Conservation (phyloP, 1,140 invertebrate genomes). For the Drosophila ananassae region DNA sequence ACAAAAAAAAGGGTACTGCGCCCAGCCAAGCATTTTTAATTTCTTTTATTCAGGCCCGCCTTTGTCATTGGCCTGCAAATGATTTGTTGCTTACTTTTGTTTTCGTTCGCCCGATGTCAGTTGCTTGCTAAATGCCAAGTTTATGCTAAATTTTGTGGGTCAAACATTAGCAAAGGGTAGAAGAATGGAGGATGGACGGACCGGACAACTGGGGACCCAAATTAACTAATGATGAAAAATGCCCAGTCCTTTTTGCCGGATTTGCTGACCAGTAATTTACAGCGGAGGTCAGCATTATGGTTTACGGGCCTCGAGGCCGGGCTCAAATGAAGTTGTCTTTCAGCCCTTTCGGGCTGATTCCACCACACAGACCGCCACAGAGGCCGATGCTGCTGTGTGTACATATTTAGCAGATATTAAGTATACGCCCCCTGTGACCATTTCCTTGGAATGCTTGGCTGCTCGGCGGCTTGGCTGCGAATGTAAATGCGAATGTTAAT, state of each 20-base stretch:
- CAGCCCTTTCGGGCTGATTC: background rate
- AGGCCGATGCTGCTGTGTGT: background rate
- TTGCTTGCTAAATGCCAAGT: slow-evolving; percentile 66
- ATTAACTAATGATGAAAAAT: slow-evolving; percentile 80
- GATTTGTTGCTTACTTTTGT: slow-evolving; percentile 73
- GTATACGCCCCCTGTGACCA: slow-evolving; percentile 54
- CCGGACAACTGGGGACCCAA: slow-evolving; percentile 37
- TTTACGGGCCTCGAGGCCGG: slow-evolving; percentile 32
- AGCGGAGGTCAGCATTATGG: slow-evolving; percentile 64
- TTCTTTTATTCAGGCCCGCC: slow-evolving; percentile 69
- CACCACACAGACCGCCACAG: slow-evolving; percentile 14
- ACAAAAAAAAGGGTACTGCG: slow-evolving; percentile 15
- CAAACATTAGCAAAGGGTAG: background rate
- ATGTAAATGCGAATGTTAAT: slow-evolving; percentile 47
- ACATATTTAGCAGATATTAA: slow-evolving; percentile 61
- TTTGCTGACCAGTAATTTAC: slow-evolving; percentile 44
- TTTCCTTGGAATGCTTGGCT: slow-evolving; percentile 25
- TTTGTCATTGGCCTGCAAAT: slow-evolving; percentile 61
- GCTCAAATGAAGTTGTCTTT: slow-evolving; percentile 63
- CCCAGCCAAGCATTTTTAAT: slow-evolving; percentile 62
- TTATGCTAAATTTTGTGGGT: slow-evolving; percentile 64
- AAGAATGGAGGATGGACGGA: background rate
- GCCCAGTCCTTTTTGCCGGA: background rate
- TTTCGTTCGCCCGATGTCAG: slow-evolving; percentile 42
- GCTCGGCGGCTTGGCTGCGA: background rate